These are phyloP conservation scores for Drosophila tristis DNA, from an alignment of 1,140 invertebrate species.

Conservation along the genomic window DNA sequence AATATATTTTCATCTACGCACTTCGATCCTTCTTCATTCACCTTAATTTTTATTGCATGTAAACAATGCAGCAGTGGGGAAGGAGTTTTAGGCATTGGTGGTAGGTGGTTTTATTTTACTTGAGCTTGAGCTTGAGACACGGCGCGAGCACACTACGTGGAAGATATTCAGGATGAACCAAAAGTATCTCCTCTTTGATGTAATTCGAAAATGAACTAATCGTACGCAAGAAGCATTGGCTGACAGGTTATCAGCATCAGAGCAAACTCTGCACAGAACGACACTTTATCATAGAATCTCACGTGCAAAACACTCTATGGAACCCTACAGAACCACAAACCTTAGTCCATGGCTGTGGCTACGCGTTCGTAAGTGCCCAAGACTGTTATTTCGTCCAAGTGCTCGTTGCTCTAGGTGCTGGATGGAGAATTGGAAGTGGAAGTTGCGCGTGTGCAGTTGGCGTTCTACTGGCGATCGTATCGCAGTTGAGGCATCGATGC, in stretches of 20 bases:
- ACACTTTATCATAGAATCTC: conserved; percentile 57
- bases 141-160: too few species aligned
- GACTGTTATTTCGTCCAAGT: conserved; percentile 38
- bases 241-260: conserved; percentile 17
- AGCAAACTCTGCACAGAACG: conserved; percentile 21
- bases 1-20: conserved; percentile 72
- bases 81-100: not conserved
- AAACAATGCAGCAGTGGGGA: conserved; percentile 40
- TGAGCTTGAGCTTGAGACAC: too few species aligned
- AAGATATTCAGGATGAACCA: too few species aligned
- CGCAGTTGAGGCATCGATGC: conserved; percentile 56
- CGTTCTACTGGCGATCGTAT: conserved; percentile 63
- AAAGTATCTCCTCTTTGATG: not conserved
- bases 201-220: not conserved
- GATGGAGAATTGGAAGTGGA: conserved; percentile 1
- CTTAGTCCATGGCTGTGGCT: conserved; percentile 34
- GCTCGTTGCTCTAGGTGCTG: conserved; percentile 10
- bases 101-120: not conserved
- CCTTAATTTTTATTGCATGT: conserved; percentile 73
- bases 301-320: conserved; percentile 62
- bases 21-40: conserved; percentile 56
- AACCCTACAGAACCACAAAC: not conserved
- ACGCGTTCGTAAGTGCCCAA: conserved; percentile 27
- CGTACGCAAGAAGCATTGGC: too few species aligned
- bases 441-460: conserved; percentile 67